Conservation (phyloP, 2,888 invertebrate genomes). For the Lasius platythorax region DNA sequence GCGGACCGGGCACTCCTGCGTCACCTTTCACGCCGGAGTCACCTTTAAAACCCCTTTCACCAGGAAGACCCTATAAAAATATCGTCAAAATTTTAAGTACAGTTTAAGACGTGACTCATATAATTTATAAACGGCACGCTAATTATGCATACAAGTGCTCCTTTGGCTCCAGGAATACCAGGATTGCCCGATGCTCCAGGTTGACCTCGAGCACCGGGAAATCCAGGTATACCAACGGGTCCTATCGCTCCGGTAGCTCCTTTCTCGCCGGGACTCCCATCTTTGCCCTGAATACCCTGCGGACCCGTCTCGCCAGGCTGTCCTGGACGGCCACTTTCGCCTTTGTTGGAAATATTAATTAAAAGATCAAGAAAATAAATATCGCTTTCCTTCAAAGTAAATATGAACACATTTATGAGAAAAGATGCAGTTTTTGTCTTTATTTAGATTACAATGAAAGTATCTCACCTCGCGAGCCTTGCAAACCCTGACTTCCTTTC, state of each 20-base stretch:
- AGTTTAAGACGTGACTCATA: neutral
- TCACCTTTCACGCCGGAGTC: slow-evolving; percentile 93
- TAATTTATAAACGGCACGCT: neutral
- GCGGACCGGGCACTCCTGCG: slow-evolving; percentile 90
- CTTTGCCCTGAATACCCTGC: slow-evolving; percentile 92
- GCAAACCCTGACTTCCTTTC: slow-evolving; percentile 93
- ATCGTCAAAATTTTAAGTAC: neutral
- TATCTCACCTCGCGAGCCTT: slow-evolving; percentile 90
- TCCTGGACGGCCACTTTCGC: slow-evolving; percentile 93
- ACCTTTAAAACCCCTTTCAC: slow-evolving; percentile 93
- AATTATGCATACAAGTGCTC: slow-evolving; percentile 88
- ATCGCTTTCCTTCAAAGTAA: slow-evolving; percentile 1
- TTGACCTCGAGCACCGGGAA: slow-evolving; percentile 93
- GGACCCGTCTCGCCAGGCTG: slow-evolving; percentile 92
- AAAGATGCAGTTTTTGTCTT: neutral
- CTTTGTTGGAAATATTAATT: slow-evolving; percentile 76
- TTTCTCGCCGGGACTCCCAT: slow-evolving; percentile 93
- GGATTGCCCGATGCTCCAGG: slow-evolving; percentile 92
- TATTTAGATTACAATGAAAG: slow-evolving; percentile 32
- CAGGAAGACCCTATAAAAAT: slow-evolving; percentile 89
- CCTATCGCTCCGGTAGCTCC: slow-evolving; percentile 92
- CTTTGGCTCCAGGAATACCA: slow-evolving; percentile 92
- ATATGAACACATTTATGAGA: neutral
- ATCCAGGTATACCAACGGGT: slow-evolving; percentile 92
- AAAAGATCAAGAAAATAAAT: neutral